Conservation (phyloP, 2,888 invertebrate genomes). For the Parnassius apollo region DNA sequence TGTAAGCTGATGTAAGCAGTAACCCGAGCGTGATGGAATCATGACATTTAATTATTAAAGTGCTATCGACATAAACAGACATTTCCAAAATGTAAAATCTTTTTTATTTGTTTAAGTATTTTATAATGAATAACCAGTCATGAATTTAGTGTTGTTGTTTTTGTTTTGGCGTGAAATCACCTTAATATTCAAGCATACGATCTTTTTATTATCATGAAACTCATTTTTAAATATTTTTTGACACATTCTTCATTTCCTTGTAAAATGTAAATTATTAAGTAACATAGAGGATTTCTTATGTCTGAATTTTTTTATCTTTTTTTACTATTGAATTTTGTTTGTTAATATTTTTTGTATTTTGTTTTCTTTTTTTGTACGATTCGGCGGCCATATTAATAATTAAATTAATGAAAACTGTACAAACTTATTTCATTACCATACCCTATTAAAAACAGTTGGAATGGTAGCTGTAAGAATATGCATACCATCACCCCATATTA, state of each 20-base stretch:
- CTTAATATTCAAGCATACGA: too few species aligned
- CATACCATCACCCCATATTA: too few species aligned
- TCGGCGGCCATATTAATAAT: conserved; percentile 26
- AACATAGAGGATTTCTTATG: neutral
- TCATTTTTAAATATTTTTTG: too few species aligned
- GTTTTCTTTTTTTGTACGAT: neutral
- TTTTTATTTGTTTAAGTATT: too few species aligned
- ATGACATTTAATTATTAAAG: conserved; percentile 23
- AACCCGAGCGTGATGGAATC: neutral
- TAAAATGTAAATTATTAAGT: too few species aligned
- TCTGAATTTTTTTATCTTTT: conserved; percentile 1
- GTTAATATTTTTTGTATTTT: conserved; percentile 5
- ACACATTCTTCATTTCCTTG: too few species aligned
- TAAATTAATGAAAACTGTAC: conserved; percentile 16
- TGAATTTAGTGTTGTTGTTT: too few species aligned
- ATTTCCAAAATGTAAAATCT: neutral
- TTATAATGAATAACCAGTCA: too few species aligned
- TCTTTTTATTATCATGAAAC: too few species aligned
- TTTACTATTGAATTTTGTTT: conserved; percentile 5
- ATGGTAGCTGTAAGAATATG: too few species aligned
- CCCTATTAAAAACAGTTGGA: too few species aligned
- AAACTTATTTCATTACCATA: neutral
- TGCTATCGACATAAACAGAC: conserved; percentile 10
- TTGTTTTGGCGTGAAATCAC: too few species aligned
- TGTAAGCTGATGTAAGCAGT: conserved; percentile 11